phyloP scores from a whole-genome alignment of 2,113 vertebrate species.

The Amazona vittata region DNA sequence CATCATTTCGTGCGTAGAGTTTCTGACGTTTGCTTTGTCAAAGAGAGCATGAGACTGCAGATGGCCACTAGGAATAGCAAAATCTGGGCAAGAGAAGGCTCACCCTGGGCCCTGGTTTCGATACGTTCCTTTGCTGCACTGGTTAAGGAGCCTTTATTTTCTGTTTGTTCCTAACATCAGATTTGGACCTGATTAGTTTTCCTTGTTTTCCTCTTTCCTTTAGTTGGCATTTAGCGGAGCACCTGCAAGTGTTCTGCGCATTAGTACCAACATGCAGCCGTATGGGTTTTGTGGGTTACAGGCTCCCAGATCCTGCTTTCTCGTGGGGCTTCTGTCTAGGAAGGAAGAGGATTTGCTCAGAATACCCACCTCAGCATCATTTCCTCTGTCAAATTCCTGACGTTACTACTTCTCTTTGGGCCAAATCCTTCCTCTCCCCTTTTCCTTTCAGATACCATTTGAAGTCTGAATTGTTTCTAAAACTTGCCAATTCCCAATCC shows the following conservation, averaged over 20 bases:
- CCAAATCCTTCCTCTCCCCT: neutral
- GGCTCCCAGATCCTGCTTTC: neutral
- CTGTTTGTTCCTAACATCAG: neutral
- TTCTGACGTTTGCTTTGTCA: neutral
- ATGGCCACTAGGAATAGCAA: neutral
- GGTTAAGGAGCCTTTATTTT: neutral
- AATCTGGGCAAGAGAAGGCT: neutral
- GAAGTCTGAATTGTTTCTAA: neutral
- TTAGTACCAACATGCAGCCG: neutral
- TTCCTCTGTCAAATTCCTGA: neutral
- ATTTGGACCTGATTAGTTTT: neutral
- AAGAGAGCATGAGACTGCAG: neutral
- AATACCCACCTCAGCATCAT: neutral
- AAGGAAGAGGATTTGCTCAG: neutral
- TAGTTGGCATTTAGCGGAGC: neutral
- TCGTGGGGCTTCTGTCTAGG: neutral
- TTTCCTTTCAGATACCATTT: neutral
- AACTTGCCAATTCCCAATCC: neutral
- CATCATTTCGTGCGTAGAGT: neutral
- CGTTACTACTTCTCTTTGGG: neutral
- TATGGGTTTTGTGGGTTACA: neutral
- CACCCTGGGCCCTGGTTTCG: neutral
- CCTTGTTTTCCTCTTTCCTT: neutral
- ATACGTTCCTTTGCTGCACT: neutral
- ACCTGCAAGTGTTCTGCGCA: neutral